Percentiles rank a stretch among this genome's conserved stretches.
phyloP scores from a whole-genome alignment of 2,797 vertebrate species.

The Thalassophryne amazonica region DNA sequence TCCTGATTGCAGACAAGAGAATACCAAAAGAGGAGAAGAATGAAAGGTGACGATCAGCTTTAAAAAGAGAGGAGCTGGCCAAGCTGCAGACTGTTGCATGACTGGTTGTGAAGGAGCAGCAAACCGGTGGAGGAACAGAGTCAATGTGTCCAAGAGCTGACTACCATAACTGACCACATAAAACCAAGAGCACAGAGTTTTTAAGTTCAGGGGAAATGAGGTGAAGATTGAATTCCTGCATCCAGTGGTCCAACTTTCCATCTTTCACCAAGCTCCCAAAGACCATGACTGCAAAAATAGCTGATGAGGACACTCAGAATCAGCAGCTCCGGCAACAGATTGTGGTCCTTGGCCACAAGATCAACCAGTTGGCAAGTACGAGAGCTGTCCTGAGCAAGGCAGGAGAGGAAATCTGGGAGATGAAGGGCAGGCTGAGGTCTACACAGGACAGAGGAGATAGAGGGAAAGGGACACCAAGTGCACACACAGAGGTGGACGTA shows the following conservation, averaged over 20 bases:
- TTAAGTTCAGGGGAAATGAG: constrained; percentile 71
- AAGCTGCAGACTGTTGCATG: constrained; percentile 88
- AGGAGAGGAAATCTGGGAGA: constrained; percentile 85
- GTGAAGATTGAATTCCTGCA: constrained; percentile 74
- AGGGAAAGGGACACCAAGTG: constrained; percentile 56
- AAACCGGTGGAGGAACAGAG: constrained; percentile 82
- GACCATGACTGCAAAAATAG: constrained; percentile 85
- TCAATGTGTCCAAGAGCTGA: constrained; percentile 79
- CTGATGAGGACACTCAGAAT: constrained; percentile 84
- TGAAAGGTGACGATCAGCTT: constrained; percentile 73
- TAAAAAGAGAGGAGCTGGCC: constrained; percentile 86
- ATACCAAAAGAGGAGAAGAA: constrained; percentile 83
- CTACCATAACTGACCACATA: constrained; percentile 71
- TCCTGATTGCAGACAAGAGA: constrained; percentile 83
- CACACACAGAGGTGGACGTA: constrained; percentile 89
- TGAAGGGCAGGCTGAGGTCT: constrained; percentile 79
- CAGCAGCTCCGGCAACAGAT: constrained; percentile 82
- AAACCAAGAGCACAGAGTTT: constrained; percentile 71
- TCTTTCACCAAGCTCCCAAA: constrained; percentile 73
- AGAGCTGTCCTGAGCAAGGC: constrained; percentile 82
- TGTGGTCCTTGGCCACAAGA: constrained; percentile 78
- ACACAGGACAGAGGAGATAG: constrained; percentile 70
- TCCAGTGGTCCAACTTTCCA: constrained; percentile 69
- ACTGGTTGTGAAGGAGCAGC: constrained; percentile 89
- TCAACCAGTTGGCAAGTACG: constrained; percentile 85